Percentiles rank a stretch among this genome's conserved stretches.
Evolutionary conservation across 2,113 vertebrate species (phyloP).

Genomic region (Indri indri): DNA sequence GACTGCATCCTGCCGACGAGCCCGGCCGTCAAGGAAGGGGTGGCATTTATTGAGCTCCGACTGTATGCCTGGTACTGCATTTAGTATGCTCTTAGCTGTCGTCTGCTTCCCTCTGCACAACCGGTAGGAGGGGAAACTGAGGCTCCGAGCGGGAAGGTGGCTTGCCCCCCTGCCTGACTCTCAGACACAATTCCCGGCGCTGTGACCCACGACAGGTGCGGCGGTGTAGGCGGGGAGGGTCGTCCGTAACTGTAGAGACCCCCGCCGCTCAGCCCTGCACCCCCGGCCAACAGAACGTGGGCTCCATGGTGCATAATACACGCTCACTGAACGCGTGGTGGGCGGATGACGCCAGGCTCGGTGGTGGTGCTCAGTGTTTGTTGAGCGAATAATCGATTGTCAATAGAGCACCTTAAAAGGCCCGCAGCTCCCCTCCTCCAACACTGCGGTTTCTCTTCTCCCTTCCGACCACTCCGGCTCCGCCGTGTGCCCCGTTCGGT

Average conservation of each 20-base stretch:
- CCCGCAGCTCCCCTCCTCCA: background rate
- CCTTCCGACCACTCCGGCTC: background rate
- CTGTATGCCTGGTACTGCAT: background rate
- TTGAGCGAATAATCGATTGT: background rate
- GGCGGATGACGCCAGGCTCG: background rate
- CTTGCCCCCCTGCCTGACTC: background rate
- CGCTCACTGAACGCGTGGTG: background rate
- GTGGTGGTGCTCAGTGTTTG: background rate
- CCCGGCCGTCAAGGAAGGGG: background rate
- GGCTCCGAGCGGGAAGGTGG: background rate
- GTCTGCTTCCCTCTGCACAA: background rate
- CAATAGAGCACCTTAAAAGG: fast-evolving
- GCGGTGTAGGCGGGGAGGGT: fast-evolving
- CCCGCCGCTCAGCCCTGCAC: background rate
- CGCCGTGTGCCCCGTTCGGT: background rate
- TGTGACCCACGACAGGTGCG: fast-evolving
- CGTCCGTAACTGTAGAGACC: background rate
- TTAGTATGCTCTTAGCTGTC: background rate
- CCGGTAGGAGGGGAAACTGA: slow-evolving; percentile 12
- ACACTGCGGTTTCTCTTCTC: background rate
- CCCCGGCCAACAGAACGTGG: background rate
- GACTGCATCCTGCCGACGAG: background rate
- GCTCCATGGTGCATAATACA: fast-evolving
- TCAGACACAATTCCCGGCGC: too few species aligned
- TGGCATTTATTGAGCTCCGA: background rate